phyloP scores from a whole-genome alignment of 2,797 vertebrate species.

The Acanthornis magna region DNA sequence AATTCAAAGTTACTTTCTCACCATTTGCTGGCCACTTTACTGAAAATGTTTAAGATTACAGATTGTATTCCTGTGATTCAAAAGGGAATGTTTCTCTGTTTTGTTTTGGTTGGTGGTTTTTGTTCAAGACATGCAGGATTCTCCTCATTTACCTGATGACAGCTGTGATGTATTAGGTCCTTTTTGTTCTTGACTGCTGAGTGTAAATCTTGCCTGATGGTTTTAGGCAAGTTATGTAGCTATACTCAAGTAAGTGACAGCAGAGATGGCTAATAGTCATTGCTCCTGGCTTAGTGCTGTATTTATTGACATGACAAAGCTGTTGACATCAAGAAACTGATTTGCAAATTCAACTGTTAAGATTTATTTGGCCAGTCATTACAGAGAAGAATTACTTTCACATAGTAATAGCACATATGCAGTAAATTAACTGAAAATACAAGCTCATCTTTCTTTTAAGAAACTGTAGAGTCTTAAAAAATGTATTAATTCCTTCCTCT shows the following conservation, averaged over 20 bases:
- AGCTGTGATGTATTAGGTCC: not conserved
- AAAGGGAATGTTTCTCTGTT: not conserved
- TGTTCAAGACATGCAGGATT: not conserved
- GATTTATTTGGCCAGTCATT: constrained; percentile 13
- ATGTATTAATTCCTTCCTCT: not conserved
- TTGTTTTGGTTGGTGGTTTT: not conserved
- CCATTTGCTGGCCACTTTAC: not conserved
- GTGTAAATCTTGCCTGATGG: constrained; percentile 1
- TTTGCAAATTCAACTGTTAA: not conserved
- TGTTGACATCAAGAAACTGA: constrained; percentile 2
- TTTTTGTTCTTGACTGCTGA: constrained; percentile 5
- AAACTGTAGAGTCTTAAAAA: not conserved
- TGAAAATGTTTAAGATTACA: not conserved
- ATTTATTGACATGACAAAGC: not conserved
- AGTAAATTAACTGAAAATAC: not conserved
- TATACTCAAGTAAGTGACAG: not conserved
- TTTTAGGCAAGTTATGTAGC: not conserved
- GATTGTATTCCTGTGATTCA: not conserved
- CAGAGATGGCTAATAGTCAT: not conserved
- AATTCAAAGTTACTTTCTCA: not conserved
- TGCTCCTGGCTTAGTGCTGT: not conserved
- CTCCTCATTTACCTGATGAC: constrained; percentile 20
- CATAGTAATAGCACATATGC: not conserved
- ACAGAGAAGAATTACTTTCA: not conserved
- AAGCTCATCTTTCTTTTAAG: not conserved